phyloP scores from a whole-genome alignment of 37 sponge, comb jelly and placozoan genomes.

The Cliona cf. orientalis region DNA sequence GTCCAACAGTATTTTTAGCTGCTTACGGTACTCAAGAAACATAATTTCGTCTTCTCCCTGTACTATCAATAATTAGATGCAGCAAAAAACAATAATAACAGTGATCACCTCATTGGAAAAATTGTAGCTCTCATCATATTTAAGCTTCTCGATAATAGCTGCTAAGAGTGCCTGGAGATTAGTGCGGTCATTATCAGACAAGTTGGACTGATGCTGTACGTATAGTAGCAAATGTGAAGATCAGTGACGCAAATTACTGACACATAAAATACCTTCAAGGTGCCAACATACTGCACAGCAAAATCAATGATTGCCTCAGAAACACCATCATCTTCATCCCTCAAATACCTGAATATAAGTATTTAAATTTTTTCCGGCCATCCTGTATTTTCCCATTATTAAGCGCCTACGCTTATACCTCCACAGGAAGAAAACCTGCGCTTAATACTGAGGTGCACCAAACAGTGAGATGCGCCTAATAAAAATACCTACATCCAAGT shows the following conservation, averaged over 20 bases:
- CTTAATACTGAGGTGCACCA: no score
- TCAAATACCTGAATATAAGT: conserved; percentile 59
- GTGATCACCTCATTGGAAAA: conserved; percentile 70
- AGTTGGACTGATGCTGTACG: conserved; percentile 17
- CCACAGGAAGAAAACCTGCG: no score
- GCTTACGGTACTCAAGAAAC: conserved; percentile 86
- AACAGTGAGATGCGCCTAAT: no score
- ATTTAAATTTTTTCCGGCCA: no score
- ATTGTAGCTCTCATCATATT: conserved; percentile 89
- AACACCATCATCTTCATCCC: conserved; percentile 90
- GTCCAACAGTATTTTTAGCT: conserved; percentile 82
- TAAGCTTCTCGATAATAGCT: conserved; percentile 76
- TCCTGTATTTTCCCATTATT: neutral
- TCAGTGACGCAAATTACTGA: neutral
- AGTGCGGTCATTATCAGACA: conserved; percentile 34
- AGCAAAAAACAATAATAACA: neutral
- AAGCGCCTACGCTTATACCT: no score
- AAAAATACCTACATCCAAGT: no score
- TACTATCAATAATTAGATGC: neutral
- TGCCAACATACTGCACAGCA: conserved; percentile 62
- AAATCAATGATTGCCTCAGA: conserved; percentile 84
- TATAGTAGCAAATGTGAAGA: no score
- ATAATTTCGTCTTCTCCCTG: conserved; percentile 92
- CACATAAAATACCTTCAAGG: conserved; percentile 69
- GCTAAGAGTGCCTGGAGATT: conserved; percentile 53